A percentile compares a stretch with the other conserved stretches of the same genome.
Evolutionary conservation across 2,113 vertebrate species (phyloP).

Genomic region (Panthera uncia): DNA sequence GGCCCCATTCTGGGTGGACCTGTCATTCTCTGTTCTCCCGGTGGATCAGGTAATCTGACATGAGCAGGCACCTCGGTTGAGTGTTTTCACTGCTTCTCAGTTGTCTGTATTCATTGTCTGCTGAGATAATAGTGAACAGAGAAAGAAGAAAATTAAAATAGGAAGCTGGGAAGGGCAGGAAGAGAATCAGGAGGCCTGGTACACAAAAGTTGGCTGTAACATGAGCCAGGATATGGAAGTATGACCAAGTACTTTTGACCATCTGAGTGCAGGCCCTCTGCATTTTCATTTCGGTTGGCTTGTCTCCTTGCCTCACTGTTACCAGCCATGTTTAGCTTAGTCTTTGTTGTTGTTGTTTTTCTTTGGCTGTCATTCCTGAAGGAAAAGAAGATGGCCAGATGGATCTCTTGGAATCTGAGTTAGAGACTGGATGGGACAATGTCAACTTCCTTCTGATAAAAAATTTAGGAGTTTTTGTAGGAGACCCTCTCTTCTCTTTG

Average conservation of each 20-base stretch:
- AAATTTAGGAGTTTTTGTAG: neutral
- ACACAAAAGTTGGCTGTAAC: slow-evolving; percentile 56
- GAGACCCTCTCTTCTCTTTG: neutral
- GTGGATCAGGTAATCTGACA: slow-evolving; percentile 49
- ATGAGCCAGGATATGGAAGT: slow-evolving; percentile 40
- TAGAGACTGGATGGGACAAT: neutral
- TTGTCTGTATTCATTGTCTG: slow-evolving; percentile 53
- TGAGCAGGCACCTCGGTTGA: slow-evolving; percentile 42
- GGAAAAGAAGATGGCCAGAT: neutral
- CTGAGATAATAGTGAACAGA: slow-evolving; percentile 28
- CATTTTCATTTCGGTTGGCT: neutral
- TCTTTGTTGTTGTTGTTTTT: neutral
- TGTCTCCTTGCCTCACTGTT: neutral
- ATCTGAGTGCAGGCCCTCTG: neutral
- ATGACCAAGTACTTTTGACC: neutral
- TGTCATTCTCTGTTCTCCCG: slow-evolving; percentile 42
- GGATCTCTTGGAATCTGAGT: neutral
- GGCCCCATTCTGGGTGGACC: neutral
- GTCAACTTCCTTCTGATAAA: neutral
- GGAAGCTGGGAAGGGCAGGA: slow-evolving; percentile 62
- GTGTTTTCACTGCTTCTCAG: neutral
- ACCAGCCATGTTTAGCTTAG: neutral
- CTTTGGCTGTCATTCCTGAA: neutral
- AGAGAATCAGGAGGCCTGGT: neutral
- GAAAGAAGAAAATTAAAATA: slow-evolving; percentile 56